Evolutionary conservation across 2,888 invertebrate species (phyloP).

Genomic region (Selenia dentaria): DNA sequence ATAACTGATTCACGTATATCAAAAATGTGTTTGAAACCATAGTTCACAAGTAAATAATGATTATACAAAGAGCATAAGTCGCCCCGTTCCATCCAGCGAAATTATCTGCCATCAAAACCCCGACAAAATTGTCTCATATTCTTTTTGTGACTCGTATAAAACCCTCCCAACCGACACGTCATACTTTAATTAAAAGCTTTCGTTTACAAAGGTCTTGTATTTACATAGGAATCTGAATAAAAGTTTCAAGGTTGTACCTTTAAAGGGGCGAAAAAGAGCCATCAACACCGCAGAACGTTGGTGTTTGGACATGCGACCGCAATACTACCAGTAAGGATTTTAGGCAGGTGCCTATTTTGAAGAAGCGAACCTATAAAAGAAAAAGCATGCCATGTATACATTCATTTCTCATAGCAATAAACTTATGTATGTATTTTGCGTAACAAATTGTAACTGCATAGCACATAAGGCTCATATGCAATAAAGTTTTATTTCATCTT

Average conservation of each 20-base stretch:
- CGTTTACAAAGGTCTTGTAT: constrained; percentile 23
- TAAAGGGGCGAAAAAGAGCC: constrained; percentile 20
- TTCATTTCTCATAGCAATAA: too few species aligned
- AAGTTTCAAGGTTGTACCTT: constrained; percentile 19
- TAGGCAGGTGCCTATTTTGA: neutral
- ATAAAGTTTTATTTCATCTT: too few species aligned
- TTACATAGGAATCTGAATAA: constrained; percentile 22
- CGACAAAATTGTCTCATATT: constrained; percentile 2
- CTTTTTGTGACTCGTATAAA: constrained; percentile 9
- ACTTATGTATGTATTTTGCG: too few species aligned
- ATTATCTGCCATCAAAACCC: neutral
- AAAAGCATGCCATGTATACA: too few species aligned
- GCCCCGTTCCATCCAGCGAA: too few species aligned
- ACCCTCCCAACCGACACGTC: constrained; percentile 8
- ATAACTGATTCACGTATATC: too few species aligned
- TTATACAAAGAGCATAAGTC: too few species aligned
- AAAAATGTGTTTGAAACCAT: too few species aligned
- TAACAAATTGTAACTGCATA: too few species aligned
- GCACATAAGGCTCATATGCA: too few species aligned
- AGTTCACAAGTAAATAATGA: too few species aligned
- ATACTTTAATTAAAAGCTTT: constrained; percentile 22
- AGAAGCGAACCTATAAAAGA: too few species aligned
- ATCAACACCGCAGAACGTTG: constrained; percentile 24
- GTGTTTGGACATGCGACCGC: constrained; percentile 16
- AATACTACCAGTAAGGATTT: constrained; percentile 8